Base-by-base conservation (phyloP, 2,888 invertebrate genomes). In the Hermodice carunculata region DNA sequence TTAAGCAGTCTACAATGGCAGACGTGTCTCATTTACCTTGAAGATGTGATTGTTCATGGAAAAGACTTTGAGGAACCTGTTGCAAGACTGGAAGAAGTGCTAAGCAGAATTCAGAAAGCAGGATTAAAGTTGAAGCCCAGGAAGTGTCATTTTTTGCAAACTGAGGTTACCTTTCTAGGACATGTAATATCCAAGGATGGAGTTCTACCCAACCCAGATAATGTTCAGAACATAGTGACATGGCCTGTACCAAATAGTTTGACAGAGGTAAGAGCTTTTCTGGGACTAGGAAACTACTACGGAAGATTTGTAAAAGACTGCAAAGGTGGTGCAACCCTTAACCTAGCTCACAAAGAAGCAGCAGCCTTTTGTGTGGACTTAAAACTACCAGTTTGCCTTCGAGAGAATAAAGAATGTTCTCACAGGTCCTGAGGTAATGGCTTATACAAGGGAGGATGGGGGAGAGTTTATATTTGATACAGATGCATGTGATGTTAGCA, bases 301-400 rank as follows among this genome's bases (percentile, higher is more conserved):
- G 59, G 71, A 3, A 62, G 65, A 32, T 76, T 71, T 34, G 61
- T 76, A 8, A 34, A 49, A 14, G 48, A 64, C 11, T 56, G 32
- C 73, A 6, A 34, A 40, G 2, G 42, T 66, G 8, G 70, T 70
- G 0, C n/a, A 42, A 14, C 71, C 71, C 0, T 37, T 76, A 19
- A 49, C 56, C 28, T 37, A 73, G 31, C 60, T 69, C 14, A 74
- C 83, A n/a, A 96, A 96, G 87, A 59, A 72, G 42, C 49, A 64
- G 49, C 22, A 32, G 8, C 56, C 64, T 6, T 56, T 42, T 42
- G 17, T 5, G 3, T 56, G 40, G 42, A 24, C 37, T 28, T 22
- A 22, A 14, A 19, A n/a, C 11, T 51, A 52, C n/a, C 53, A 68
- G 42, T 17, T 49, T 6, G 44, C 63, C 49, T 52, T 70, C 49